Evolutionary conservation across 2,888 invertebrate species (phyloP).

Genomic region (Pristionchus entomophagus): DNA sequence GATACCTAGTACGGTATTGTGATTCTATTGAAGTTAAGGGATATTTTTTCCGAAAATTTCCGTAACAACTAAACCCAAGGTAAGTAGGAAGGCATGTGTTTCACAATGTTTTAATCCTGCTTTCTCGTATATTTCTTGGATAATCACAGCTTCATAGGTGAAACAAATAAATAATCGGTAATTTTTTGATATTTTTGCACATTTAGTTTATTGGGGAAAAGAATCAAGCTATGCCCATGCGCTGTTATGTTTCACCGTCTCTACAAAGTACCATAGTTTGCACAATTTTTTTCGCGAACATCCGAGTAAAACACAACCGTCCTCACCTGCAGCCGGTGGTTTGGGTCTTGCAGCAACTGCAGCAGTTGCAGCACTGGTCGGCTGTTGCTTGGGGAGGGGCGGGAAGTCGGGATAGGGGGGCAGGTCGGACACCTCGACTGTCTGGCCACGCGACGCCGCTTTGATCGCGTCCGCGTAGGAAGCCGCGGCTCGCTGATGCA

Average conservation of each 20-base stretch:
- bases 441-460: conserved; percentile 49
- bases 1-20: no score
- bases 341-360: not conserved
- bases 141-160: no score
- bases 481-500: conserved; percentile 62
- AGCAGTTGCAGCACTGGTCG: not conserved
- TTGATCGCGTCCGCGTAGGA: conserved; percentile 67
- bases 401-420: conserved; percentile 65
- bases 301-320: not conserved
- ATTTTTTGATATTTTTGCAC: not conserved
- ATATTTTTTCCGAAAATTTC: no score
- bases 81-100: no score
- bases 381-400: conserved; percentile 58
- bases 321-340: conserved; percentile 14
- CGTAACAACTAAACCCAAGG: no score
- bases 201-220: no score
- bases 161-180: not conserved
- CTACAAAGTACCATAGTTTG: not conserved
- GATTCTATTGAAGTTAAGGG: no score
- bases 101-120: no score
- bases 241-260: not conserved
- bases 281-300: not conserved
- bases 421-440: conserved; percentile 59
- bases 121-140: no score
- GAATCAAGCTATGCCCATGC: not conserved